These are phyloP conservation scores for Numida meleagris DNA, from an alignment of 2,113 vertebrate genomes.

Conservation along the genomic window DNA sequence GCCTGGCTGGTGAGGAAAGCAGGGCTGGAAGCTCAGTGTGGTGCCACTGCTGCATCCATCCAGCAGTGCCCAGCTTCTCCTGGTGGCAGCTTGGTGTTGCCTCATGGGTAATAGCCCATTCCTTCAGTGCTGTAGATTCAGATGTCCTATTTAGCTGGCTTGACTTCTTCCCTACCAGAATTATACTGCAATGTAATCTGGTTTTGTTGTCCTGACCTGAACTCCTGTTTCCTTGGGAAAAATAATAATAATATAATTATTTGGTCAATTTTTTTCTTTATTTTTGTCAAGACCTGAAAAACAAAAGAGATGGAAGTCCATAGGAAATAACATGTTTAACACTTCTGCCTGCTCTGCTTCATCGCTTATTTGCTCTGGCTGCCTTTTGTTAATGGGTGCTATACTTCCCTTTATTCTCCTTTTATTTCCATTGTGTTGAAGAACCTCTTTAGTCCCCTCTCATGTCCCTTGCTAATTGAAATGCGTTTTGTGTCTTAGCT, in stretches of 20 bases:
- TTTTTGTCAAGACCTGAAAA: neutral
- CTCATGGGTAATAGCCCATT: fast-evolving
- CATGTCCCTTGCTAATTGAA: neutral
- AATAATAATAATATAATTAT: neutral
- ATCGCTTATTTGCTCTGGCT: neutral
- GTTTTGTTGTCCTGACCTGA: neutral
- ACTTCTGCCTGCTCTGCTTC: neutral
- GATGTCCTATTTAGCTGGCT: neutral
- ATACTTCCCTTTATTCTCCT: slow-evolving; percentile 1
- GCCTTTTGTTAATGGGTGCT: neutral
- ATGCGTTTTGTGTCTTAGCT: neutral
- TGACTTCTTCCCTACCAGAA: neutral
- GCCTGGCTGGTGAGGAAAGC: neutral
- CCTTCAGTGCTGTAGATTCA: neutral
- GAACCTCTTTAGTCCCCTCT: neutral
- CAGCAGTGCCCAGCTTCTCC: fast-evolving
- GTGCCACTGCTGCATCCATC: neutral
- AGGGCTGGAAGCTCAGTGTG: neutral
- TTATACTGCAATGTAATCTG: neutral
- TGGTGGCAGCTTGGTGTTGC: neutral
- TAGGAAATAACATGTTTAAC: neutral
- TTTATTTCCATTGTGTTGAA: neutral
- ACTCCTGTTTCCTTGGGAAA: neutral
- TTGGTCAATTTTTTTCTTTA: neutral
- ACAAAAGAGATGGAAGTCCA: neutral